phyloP scores from a whole-genome alignment of 2,888 invertebrate genomes.

The Synanthedon formicaeformis region DNA sequence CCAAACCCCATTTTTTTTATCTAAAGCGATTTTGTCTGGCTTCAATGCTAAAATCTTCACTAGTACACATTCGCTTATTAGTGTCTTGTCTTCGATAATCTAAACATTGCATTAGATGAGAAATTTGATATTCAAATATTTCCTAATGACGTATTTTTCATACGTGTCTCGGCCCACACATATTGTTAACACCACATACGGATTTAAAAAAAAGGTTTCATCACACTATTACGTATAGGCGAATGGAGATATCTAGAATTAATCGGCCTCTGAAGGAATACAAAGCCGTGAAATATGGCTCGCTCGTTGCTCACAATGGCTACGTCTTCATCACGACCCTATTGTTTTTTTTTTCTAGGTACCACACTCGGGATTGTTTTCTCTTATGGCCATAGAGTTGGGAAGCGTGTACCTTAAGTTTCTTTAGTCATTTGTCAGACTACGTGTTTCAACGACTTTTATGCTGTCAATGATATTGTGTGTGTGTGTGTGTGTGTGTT shows the following conservation, averaged over 20 bases:
- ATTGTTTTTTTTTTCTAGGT: conserved; percentile 64
- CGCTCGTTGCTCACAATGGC: conserved; percentile 67
- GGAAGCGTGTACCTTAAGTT: conserved; percentile 52
- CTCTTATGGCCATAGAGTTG: conserved; percentile 47
- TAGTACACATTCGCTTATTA: no score
- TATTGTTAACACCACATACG: conserved; percentile 33
- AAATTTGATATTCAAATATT: conserved; percentile 13
- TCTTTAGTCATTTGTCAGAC: conserved; percentile 44
- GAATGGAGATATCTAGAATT: conserved; percentile 70
- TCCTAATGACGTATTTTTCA: conserved; percentile 19
- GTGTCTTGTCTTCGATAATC: no score
- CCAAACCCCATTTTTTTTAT: no score
- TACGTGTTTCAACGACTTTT: conserved; percentile 18
- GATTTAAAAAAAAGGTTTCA: conserved; percentile 58
- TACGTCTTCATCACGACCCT: conserved; percentile 68
- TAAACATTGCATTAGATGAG: conserved; percentile 1
- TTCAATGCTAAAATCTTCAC: no score
- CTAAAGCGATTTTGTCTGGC: no score
- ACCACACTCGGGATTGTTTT: conserved; percentile 62
- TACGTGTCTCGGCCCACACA: conserved; percentile 35
- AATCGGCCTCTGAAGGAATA: conserved; percentile 62
- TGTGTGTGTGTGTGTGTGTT: no score
- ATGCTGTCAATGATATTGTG: no score
- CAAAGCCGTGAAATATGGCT: conserved; percentile 68
- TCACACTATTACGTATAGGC: conserved; percentile 57